A percentile compares a stretch with the other conserved stretches of the same genome.
Conservation (phyloP, 2,888 invertebrate species). For the Ennomos erosarius region DNA sequence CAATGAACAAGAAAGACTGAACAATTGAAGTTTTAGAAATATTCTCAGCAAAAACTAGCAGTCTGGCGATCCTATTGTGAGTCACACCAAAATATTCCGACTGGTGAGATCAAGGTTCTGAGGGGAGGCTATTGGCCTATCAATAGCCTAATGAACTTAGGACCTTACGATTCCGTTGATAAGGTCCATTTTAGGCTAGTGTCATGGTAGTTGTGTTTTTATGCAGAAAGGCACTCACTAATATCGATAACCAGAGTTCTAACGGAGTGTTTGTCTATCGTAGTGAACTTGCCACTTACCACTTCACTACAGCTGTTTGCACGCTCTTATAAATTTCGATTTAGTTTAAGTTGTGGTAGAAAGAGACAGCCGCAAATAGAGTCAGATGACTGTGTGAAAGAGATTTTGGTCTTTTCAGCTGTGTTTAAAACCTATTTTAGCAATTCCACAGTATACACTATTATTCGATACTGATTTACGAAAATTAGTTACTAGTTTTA, state of each 20-base stretch:
- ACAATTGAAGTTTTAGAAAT: background rate
- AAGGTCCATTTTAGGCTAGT: constrained; percentile 18
- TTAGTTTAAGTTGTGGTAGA: no score
- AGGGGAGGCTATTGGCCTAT: constrained; percentile 65
- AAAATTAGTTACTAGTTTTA: no score
- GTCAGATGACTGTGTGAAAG: no score
- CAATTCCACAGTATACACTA: no score
- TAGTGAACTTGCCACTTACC: constrained; percentile 22
- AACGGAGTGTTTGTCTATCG: constrained; percentile 29
- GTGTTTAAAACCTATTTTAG: no score
- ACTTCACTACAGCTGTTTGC: constrained; percentile 2
- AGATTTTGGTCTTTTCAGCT: no score
- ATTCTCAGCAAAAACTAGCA: constrained; percentile 24
- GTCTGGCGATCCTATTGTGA: constrained; percentile 45
- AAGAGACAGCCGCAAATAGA: no score
- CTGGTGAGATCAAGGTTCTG: constrained; percentile 62
- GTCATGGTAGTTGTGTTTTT: constrained; percentile 44
- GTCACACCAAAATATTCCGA: constrained; percentile 55
- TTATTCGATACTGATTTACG: no score
- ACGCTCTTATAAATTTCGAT: no score
- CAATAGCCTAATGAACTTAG: constrained; percentile 37
- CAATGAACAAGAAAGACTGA: no score
- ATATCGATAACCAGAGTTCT: constrained; percentile 35
- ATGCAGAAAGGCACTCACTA: constrained; percentile 50
- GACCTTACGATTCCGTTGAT: constrained; percentile 3